A percentile compares a stretch with the other conserved stretches of the same genome.
phyloP scores from a whole-genome alignment of 2,888 invertebrate genomes.

The Drosophila kanekoi region DNA sequence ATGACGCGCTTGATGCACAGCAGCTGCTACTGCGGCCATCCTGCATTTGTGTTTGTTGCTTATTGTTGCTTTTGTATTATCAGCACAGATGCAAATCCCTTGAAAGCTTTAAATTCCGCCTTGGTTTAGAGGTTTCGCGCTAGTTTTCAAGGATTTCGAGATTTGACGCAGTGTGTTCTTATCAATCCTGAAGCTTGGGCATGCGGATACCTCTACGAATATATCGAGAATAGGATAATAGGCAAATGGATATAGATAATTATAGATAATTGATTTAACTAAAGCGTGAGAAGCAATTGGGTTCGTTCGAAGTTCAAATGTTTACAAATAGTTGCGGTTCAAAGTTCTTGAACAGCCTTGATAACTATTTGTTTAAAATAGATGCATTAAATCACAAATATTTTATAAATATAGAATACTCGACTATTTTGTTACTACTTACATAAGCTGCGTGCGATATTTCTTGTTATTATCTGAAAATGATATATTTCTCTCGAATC shows the following conservation, averaged over 20 bases:
- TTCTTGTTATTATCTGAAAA: too few species aligned
- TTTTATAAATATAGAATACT: too few species aligned
- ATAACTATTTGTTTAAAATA: slow-evolving; percentile 6
- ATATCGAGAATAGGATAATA: too few species aligned
- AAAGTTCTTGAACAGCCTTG: slow-evolving; percentile 35
- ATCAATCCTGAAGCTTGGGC: background rate
- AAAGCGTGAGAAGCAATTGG: too few species aligned
- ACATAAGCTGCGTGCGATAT: too few species aligned
- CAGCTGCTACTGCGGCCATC: slow-evolving; percentile 32
- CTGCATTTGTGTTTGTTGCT: slow-evolving; percentile 29
- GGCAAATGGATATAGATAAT: too few species aligned
- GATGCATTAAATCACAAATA: too few species aligned
- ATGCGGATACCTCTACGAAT: too few species aligned
- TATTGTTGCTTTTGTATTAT: slow-evolving; percentile 35
- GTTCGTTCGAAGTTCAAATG: slow-evolving; percentile 11
- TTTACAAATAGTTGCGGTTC: slow-evolving; percentile 41
- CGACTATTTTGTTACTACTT: too few species aligned
- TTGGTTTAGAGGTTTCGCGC: slow-evolving; percentile 21
- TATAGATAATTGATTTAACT: too few species aligned
- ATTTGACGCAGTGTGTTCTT: slow-evolving; percentile 4
- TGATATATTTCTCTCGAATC: too few species aligned
- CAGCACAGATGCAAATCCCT: slow-evolving; percentile 27
- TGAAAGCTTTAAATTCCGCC: slow-evolving; percentile 40
- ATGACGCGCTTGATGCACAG: slow-evolving; percentile 72
- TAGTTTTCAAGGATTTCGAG: slow-evolving; percentile 35